A percentile compares a stretch with the other conserved stretches of the same genome.
phyloP scores from a whole-genome alignment of 2,888 invertebrate genomes.

The Loripinus fragilis region DNA sequence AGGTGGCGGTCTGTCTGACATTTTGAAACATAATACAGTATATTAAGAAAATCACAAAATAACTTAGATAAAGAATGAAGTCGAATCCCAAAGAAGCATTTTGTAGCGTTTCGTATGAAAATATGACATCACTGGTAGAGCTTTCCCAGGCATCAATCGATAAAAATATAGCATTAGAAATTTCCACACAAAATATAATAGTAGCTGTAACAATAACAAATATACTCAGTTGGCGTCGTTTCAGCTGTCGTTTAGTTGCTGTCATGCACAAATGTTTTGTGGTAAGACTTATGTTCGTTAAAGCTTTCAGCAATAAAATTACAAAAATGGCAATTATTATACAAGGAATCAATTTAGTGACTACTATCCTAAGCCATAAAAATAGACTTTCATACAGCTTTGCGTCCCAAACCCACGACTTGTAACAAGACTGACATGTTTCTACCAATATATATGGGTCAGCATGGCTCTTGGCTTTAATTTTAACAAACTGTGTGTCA shows the following conservation, averaged over 20 bases:
- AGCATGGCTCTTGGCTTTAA: not conserved
- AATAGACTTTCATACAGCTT: not conserved
- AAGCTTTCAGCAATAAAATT: not conserved
- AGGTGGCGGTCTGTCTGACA: not conserved
- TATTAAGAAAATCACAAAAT: not conserved
- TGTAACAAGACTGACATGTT: not conserved
- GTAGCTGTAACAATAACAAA: not conserved
- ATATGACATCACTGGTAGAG: not conserved
- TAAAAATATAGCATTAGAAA: not conserved
- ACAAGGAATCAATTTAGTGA: constrained; percentile 1
- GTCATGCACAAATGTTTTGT: not conserved
- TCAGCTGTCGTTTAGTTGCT: too few relatives aligned
- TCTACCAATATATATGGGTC: not conserved
- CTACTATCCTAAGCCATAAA: not conserved
- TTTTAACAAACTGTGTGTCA: not conserved
- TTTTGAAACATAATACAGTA: not conserved
- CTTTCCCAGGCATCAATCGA: not conserved
- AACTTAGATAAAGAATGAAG: not conserved
- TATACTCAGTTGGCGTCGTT: not conserved
- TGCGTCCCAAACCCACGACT: not conserved
- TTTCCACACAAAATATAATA: not conserved
- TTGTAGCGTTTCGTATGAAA: not conserved
- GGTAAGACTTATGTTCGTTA: not conserved
- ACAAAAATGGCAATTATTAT: not conserved
- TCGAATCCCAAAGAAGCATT: not conserved